phyloP scores from a whole-genome alignment of 2,888 invertebrate genomes.

The Troides helena region DNA sequence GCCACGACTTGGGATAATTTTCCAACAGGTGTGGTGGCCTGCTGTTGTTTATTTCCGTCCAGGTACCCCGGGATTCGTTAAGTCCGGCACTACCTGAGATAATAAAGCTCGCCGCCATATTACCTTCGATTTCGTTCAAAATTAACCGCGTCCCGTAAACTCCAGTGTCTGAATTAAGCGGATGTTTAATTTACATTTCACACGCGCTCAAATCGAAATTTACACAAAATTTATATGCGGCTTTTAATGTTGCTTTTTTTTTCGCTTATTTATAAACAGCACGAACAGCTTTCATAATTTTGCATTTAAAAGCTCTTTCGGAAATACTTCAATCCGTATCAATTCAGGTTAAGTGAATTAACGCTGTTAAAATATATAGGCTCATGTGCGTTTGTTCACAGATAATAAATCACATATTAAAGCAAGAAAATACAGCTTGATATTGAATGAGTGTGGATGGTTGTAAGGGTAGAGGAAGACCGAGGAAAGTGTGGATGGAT shows the following conservation, averaged over 20 bases:
- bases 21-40: conserved; percentile 44
- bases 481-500: no score
- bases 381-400: no score
- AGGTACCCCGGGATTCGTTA: conserved; percentile 12
- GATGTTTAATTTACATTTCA: conserved; percentile 17
- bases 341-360: background rate
- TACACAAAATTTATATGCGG: background rate
- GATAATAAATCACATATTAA: no score
- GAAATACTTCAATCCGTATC: no score
- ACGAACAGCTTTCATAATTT: background rate
- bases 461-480: no score
- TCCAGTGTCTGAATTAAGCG: conserved; percentile 24
- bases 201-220: background rate
- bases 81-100: conserved; percentile 24
- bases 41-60: conserved; percentile 41
- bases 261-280: background rate
- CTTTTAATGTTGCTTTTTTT: background rate
- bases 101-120: conserved; percentile 23
- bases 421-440: no score
- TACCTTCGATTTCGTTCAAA: conserved; percentile 27
- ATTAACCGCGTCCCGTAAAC: conserved; percentile 27
- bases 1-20: conserved; percentile 42
- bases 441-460: no score
- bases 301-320: background rate
- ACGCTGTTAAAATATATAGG: no score